Percentiles rank a stretch among this genome's conserved stretches.
These are phyloP conservation scores for Erythrocebus patas DNA, from an alignment of 2,113 vertebrate species.

Conservation along the genomic window DNA sequence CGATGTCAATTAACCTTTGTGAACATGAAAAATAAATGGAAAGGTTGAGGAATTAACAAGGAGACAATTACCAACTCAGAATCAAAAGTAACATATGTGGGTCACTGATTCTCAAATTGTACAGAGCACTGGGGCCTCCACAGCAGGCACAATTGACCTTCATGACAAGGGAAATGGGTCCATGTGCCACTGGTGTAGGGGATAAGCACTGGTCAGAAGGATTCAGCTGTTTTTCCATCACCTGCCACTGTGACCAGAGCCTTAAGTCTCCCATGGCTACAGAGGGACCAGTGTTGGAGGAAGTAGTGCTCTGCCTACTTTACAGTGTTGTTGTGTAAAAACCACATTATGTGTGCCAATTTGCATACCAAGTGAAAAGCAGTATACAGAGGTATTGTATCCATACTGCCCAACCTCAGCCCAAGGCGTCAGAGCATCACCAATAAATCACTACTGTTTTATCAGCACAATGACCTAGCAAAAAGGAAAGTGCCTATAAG, in stretches of 20 bases:
- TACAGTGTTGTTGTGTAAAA: neutral
- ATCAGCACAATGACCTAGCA: neutral
- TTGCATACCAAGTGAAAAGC: neutral
- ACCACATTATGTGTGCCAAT: neutral
- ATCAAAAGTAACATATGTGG: too few species aligned
- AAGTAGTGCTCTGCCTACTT: neutral
- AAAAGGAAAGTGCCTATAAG: neutral
- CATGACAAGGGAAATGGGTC: neutral
- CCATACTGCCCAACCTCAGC: neutral
- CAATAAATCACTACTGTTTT: neutral
- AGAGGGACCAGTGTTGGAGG: neutral
- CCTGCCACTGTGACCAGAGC: neutral
- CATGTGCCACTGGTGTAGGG: too few species aligned
- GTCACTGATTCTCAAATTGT: too few species aligned
- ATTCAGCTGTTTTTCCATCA: neutral
- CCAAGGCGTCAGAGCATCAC: neutral
- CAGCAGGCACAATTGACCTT: neutral
- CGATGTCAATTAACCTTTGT: conserved; percentile 48
- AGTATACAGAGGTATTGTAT: neutral
- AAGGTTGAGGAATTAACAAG: conserved; percentile 52
- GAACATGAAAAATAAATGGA: conserved; percentile 45
- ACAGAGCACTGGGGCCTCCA: too few species aligned
- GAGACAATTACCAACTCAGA: too few species aligned
- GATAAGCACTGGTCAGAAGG: neutral
- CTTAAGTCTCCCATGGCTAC: neutral